Base-by-base conservation (phyloP, 2,888 invertebrate genomes). In the Lottia scabra region DNA sequence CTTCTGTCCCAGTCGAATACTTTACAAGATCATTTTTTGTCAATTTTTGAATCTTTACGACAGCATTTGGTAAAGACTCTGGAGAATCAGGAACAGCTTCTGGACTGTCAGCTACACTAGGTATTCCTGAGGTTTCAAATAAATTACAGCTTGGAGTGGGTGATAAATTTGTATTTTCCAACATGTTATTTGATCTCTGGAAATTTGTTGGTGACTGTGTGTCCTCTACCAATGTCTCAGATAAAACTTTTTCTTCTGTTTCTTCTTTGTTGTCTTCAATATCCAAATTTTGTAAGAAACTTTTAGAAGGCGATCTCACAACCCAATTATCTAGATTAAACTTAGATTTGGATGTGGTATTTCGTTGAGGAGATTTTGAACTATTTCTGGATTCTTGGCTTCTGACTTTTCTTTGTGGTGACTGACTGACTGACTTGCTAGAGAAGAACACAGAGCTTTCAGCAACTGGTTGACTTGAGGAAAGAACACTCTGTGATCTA, bases 151-250 rank as follows among this genome's bases (percentile, higher is more conserved):
- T 56, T 12, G 56, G 56, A 19, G 56, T 56, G 19, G 23, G 19
- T 12, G 2, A 12, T 38, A 38, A 4, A 56, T 23, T 56, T 10
- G 38, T 13, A 16, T 63, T 46, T 12, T 48, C 30, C 15, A 19
- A 26, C 4, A 23, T 15, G 56, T 62, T 56, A 13, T 63, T 45
- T 27, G 23, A 71, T 67, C 70, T 48, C 0, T 30, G 64, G 63
- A 80, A 75, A 63, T 81, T 81, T n/a, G 75, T 73, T 8, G 85
- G 85, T 3, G 85, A 84, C 67, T 83, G 84, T 1, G 85, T 85
- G 67, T 86, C 86, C 70, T 85, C 85, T 12, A 84, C 83, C 38
- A 85, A 67, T 2, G 81, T 78, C 19, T 74, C 71, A 26, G 80
- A 75, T n/a, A 63, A 56, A 30, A 38, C 10, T 38, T 72, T 23